Percentiles rank a stretch among this genome's conserved stretches.
These are phyloP conservation scores for Platynereis dumerilii DNA, from an alignment of 2,888 invertebrate genomes.

Conservation along the genomic window DNA sequence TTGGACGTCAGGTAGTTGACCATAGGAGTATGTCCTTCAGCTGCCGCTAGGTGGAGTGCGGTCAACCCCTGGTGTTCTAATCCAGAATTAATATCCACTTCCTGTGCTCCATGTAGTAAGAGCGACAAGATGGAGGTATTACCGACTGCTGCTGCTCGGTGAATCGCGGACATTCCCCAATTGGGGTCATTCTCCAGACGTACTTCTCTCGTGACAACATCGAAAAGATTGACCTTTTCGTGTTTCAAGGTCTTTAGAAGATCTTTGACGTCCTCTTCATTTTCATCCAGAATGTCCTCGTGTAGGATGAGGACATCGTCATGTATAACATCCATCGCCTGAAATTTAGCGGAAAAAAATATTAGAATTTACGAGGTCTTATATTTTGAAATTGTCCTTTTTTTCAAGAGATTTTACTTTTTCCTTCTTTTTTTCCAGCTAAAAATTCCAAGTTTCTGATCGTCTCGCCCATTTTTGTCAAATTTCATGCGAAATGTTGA, in stretches of 20 bases:
- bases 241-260: slow-evolving; percentile 21
- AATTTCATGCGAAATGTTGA: too few relatives aligned
- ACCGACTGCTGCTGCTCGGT: slow-evolving; percentile 30
- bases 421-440: too few relatives aligned
- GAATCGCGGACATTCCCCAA: slow-evolving; percentile 24
- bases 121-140: slow-evolving; percentile 23
- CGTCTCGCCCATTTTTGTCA: too few relatives aligned
- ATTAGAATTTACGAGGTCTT: too few relatives aligned
- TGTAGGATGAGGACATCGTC: slow-evolving; percentile 32
- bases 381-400: too few relatives aligned
- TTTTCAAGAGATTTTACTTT: too few relatives aligned
- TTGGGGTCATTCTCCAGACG: slow-evolving; percentile 25
- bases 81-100: slow-evolving; percentile 25
- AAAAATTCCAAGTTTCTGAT: too few relatives aligned
- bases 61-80: slow-evolving; percentile 24
- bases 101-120: slow-evolving; percentile 9
- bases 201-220: slow-evolving; percentile 16
- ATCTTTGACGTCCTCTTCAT: slow-evolving; percentile 29
- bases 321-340: slow-evolving; percentile 8
- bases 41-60: slow-evolving; percentile 30
- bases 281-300: slow-evolving; percentile 33
- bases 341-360: too few relatives aligned
- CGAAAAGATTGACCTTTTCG: slow-evolving; percentile 8
- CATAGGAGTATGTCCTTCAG: slow-evolving; percentile 24
- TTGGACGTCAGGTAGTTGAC: slow-evolving; percentile 32